A percentile compares a stretch with the other conserved stretches of the same genome.
phyloP scores from a whole-genome alignment of 2,797 vertebrate species.

The Notolepis coatsorum region DNA sequence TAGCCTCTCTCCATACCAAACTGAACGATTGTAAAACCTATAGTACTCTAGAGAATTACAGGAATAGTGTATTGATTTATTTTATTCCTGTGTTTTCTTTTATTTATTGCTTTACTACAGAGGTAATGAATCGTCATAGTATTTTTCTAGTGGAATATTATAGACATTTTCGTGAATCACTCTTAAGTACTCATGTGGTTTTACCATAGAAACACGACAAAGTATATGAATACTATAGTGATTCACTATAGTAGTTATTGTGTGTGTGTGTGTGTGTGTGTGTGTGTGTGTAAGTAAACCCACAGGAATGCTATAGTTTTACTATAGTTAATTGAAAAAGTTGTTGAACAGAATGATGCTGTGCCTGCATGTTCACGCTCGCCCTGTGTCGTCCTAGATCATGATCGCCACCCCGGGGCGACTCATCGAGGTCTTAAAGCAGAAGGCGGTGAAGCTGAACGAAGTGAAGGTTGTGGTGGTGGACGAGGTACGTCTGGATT shows the following conservation, averaged over 20 bases:
- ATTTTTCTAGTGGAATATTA: too few species aligned
- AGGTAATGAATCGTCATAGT: too few species aligned
- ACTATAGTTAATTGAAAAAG: neutral
- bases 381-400: slow-evolving; percentile 74
- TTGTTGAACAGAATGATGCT: neutral
- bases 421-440: slow-evolving; percentile 92
- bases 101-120: neutral
- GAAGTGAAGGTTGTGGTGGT: slow-evolving; percentile 88
- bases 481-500: slow-evolving; percentile 96
- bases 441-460: slow-evolving; percentile 85
- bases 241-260: too few species aligned
- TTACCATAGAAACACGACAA: too few species aligned
- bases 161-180: too few species aligned
- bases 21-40: too few species aligned
- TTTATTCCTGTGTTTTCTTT: neutral
- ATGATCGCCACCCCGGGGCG: slow-evolving; percentile 95
- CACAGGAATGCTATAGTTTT: neutral
- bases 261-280: too few species aligned
- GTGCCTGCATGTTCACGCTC: neutral
- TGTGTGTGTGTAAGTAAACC: too few species aligned
- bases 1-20: neutral
- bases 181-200: too few species aligned
- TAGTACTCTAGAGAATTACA: too few species aligned
- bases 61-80: neutral
- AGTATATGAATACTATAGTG: too few species aligned